Percentiles rank a stretch among this genome's conserved stretches.
Evolutionary conservation across 2,888 invertebrate species (phyloP).

Genomic region (Seladonia tumulorum): DNA sequence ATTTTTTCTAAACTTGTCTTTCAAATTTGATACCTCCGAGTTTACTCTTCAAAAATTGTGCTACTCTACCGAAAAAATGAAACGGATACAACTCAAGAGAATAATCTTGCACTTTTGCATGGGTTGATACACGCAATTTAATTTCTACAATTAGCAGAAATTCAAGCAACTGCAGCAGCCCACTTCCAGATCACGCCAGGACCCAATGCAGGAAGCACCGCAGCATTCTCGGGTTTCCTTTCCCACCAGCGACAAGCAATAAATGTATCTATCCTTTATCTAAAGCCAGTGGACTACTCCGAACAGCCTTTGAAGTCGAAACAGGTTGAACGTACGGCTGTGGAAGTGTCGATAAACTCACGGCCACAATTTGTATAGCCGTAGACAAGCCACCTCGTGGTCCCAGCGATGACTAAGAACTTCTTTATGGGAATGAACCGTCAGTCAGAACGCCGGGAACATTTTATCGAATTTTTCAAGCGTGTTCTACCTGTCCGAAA

Average conservation of each 20-base stretch:
- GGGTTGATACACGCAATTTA: too few species aligned
- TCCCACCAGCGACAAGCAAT: background rate
- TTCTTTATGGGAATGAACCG: constrained; percentile 16
- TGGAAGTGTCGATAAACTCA: constrained; percentile 35
- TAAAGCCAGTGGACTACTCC: background rate
- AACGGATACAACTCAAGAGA: too few species aligned
- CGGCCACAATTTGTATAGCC: constrained; percentile 17
- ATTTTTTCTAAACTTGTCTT: background rate
- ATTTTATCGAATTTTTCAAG: background rate
- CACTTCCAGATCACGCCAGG: background rate
- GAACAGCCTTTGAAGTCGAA: background rate
- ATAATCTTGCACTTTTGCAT: too few species aligned
- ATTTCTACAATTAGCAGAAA: too few species aligned
- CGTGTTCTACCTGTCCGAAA: background rate
- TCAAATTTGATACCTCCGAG: background rate
- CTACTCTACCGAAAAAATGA: too few species aligned
- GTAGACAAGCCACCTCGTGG: background rate
- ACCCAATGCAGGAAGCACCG: background rate
- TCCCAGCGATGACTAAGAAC: constrained; percentile 22
- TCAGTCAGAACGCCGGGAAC: background rate
- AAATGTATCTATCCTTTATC: constrained; percentile 7
- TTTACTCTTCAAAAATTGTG: too few species aligned
- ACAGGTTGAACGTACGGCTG: background rate
- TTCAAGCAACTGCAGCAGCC: background rate
- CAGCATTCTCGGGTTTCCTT: background rate